Base-by-base conservation (phyloP, 2,888 invertebrate genomes). In the Thecocarcelia acutangulata region DNA sequence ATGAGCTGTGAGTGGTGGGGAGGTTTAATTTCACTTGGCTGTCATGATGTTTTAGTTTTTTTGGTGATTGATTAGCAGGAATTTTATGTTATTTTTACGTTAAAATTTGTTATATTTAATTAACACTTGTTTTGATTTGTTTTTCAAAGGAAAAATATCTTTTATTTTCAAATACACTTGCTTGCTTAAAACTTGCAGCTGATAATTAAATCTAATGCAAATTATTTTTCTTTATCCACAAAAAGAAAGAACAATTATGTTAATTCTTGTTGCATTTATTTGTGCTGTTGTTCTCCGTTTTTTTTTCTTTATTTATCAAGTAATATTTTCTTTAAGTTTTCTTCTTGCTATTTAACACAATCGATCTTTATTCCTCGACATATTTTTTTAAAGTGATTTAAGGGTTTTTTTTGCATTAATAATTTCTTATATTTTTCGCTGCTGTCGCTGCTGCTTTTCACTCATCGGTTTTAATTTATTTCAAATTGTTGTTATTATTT, bases 371-470 rank as follows among this genome's bases (percentile, higher is more conserved):
- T 72, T 58, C 58, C 58, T 72, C 64, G 17, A 66, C 78, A 78
- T 77, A 64, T 64, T 82, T 74, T 64, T 52, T 40, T 28, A 70
- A 70, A 82, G 56, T 82, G 78, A 78, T 82, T 82, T 61, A 82
- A 56, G 58, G 66, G 74, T 66, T 75, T 63, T 56, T n/a, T 69
- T 70, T 70, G 58, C 66, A 48, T 70, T 76, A 66, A 70, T 15
- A 78, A 82, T 74, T 82, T 70, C 64, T 82, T 82, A 24, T 59
- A 50, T 56, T 63, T 40, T 40, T 17, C 52, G 52, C 50, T 15
- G 68, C 19, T 28, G 21, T 40, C 44, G 44, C 48, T 40, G 69
- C 64, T 64, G 58, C 33, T 42, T 68, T 50, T 72, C 52, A 40
- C 58, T 66, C 68, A 52, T 37, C 66, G 52, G 37, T 66, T 59